A percentile compares a stretch with the other conserved stretches of the same genome.
These are phyloP conservation scores for Apodemia mormo DNA, from an alignment of 2,888 invertebrate species.

Conservation along the genomic window DNA sequence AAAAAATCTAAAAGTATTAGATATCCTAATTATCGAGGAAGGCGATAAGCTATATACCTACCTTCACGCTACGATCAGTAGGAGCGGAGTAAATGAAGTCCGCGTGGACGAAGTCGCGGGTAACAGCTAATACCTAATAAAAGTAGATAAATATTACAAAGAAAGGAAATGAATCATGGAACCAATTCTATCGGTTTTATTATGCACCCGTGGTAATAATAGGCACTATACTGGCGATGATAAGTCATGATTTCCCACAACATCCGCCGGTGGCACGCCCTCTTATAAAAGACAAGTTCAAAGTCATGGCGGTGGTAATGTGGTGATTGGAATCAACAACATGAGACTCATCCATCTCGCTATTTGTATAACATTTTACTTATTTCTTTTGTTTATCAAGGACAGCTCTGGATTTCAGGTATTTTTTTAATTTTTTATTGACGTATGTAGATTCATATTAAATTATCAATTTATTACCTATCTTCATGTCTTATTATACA, in stretches of 20 bases:
- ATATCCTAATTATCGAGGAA: too few species aligned
- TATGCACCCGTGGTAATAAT: conserved; percentile 27
- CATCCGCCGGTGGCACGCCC: conserved; percentile 63
- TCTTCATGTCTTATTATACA: too few species aligned
- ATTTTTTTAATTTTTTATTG: conserved; percentile 38
- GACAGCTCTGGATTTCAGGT: conserved; percentile 55
- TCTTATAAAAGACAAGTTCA: conserved; percentile 76
- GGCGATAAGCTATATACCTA: too few species aligned
- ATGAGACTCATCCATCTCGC: conserved; percentile 55
- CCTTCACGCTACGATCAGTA: too few species aligned
- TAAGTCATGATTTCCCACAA: conserved; percentile 63
- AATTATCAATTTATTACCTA: too few species aligned
- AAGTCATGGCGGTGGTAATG: conserved; percentile 65
- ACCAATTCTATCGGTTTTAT: conserved; percentile 22
- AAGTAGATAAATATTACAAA: background rate
- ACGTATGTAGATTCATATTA: too few species aligned
- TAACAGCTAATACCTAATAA: too few species aligned
- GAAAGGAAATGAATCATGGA: conserved; percentile 20
- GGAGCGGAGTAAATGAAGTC: too few species aligned
- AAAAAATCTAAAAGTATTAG: too few species aligned
- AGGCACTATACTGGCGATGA: conserved; percentile 43
- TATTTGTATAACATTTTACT: conserved; percentile 45
- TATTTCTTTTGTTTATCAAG: conserved; percentile 43
- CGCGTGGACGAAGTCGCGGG: too few species aligned
- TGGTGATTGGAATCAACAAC: conserved; percentile 49